Evolutionary conservation across 2,888 invertebrate genomes (phyloP).

Genomic region (Neoitamus cyanurus): DNA sequence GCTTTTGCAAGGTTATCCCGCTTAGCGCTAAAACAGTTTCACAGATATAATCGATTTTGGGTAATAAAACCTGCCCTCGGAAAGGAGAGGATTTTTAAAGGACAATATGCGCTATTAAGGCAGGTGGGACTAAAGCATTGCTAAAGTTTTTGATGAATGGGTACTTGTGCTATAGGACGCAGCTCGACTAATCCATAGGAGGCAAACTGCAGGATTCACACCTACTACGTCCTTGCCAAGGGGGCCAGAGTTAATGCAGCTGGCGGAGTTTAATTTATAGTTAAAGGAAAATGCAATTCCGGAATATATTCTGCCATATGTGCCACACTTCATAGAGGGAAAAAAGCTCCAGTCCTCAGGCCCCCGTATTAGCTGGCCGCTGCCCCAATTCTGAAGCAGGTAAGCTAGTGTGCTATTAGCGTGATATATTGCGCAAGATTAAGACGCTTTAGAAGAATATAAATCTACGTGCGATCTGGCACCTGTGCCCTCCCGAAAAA

Average conservation of each 20-base stretch:
- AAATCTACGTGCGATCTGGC: not conserved
- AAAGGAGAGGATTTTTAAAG: not conserved
- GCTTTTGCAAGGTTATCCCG: not conserved
- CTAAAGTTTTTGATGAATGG: not conserved
- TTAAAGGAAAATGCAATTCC: not conserved
- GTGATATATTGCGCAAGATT: not conserved
- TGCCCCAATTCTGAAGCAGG: not conserved
- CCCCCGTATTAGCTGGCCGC: not conserved
- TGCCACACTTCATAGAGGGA: not conserved
- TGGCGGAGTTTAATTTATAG: not conserved
- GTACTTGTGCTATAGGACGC: not conserved
- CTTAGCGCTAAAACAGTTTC: not conserved
- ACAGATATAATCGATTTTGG: not conserved
- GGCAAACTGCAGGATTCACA: not conserved
- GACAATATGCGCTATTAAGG: not conserved
- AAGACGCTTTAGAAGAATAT: not conserved
- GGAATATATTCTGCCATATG: not conserved
- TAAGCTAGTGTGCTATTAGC: not conserved
- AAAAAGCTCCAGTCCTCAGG: not conserved
- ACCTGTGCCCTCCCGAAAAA: not conserved
- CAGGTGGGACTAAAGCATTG: not conserved
- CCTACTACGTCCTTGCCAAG: not conserved
- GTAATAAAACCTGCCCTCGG: not conserved
- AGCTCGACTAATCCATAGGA: not conserved
- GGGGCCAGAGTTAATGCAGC: not conserved